Base-by-base conservation (phyloP, 2,797 vertebrate species). In the Poeciliopsis gracilis region DNA sequence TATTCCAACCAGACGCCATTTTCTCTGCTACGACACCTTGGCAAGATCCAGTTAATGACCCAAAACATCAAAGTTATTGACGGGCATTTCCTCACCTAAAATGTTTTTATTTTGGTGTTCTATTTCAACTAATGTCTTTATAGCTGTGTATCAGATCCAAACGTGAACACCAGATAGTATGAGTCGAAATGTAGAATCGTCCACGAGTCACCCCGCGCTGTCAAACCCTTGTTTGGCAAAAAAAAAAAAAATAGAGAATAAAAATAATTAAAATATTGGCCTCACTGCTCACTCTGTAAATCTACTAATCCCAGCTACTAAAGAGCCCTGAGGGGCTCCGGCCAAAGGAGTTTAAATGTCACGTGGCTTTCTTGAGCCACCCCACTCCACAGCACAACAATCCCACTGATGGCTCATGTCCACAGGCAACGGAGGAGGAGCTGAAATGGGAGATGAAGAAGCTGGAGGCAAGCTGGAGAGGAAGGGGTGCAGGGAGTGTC, bases 291-390 rank as follows among this genome's bases (percentile, higher is more conserved):
- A 51, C 5, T 47, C 47, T 51, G 15, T 49, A n/a, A 55, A 20
- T 69, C 38, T 57, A 36, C 75, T 85, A 73, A 90, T 86, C 83
- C 82, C 18, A 77, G 86, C 59, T 72, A 46, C 79, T 76, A 78
- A 80, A 77, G 67, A 82, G 82, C 75, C 72, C 67, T 77, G 75
- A 83, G 89, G 47, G 69, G 61, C 25, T 49, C 70, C 82, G 49
- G 12, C 18, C 0, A 45, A n/a, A 3, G 66, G 63, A 78, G 81
- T 74, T 88, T 80, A 84, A 73, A 85, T 79, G 86, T 89, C 87
- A 86, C 87, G 89, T 80, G 89, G 51, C 23, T 76, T 88, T 87
- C 87, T 82, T 88, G 84, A 89, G 73, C 66, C 47, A 80, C 69
- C 66, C 55, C 66, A 88, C 18, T 66, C 72, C 88, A 74, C 72